These are phyloP conservation scores for Onychorhynchus coronatus DNA, from an alignment of 2,113 vertebrate species.

Conservation along the genomic window DNA sequence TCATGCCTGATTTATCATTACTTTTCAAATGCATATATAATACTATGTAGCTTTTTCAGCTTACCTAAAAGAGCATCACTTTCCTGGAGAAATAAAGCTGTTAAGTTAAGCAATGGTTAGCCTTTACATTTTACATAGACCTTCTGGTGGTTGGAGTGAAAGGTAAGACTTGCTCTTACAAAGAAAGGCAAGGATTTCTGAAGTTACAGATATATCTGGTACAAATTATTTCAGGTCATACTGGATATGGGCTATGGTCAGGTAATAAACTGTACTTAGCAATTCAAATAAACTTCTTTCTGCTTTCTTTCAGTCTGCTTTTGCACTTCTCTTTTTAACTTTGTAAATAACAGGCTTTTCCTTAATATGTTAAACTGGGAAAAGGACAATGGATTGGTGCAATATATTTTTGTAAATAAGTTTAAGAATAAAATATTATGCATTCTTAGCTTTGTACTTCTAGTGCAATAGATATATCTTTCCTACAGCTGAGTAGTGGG, in stretches of 20 bases:
- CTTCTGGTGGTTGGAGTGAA: neutral
- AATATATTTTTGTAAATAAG: conserved; percentile 70
- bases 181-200: neutral
- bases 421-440: conserved; percentile 63
- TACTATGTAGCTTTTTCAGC: neutral
- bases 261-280: conserved; percentile 69
- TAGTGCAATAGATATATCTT: conserved; percentile 25
- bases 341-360: conserved; percentile 54
- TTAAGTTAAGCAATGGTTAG: neutral
- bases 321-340: conserved; percentile 70
- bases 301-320: conserved; percentile 61
- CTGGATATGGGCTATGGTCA: conserved; percentile 58
- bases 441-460: conserved; percentile 22
- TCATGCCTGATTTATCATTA: conserved; percentile 36
- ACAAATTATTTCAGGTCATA: conserved; percentile 17
- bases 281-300: conserved; percentile 69
- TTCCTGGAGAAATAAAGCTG: conserved; percentile 30
- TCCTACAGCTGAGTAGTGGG: neutral
- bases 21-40: neutral
- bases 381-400: conserved; percentile 45
- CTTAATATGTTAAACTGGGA: conserved; percentile 40
- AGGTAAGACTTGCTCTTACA: neutral
- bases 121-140: neutral
- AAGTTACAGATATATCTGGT: neutral
- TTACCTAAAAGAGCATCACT: conserved; percentile 12